Evolutionary conservation across 1,140 invertebrate species (phyloP).

Genomic region (Mycetomoellerius zeteki): DNA sequence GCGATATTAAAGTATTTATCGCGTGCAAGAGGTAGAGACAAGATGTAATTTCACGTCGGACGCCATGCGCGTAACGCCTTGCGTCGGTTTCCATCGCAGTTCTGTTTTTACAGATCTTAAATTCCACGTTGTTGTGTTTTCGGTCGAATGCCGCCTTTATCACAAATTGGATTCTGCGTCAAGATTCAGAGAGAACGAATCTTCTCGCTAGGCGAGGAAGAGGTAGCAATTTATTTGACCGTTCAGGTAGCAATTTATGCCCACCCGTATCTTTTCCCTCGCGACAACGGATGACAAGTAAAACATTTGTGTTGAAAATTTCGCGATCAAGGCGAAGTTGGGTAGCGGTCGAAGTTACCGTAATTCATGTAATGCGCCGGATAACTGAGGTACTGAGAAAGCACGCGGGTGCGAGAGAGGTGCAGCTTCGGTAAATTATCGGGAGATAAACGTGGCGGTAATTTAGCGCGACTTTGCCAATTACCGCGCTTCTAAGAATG

Average conservation of each 20-base stretch:
- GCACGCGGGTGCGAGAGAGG: background rate
- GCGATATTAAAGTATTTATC: constrained; percentile 59
- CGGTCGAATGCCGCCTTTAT: constrained; percentile 18
- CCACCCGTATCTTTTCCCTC: background rate
- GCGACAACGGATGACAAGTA: background rate
- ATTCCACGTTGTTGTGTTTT: constrained; percentile 33
- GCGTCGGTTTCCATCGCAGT: background rate
- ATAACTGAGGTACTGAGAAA: background rate
- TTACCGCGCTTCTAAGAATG: constrained; percentile 60
- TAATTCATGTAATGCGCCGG: constrained; percentile 22
- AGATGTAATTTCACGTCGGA: constrained; percentile 54
- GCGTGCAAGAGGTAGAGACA: constrained; percentile 43
- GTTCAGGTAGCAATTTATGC: constrained; percentile 6
- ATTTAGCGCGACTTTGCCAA: constrained; percentile 62
- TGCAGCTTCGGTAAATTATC: constrained; percentile 44
- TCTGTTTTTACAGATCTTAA: constrained; percentile 35
- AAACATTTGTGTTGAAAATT: constrained; percentile 20
- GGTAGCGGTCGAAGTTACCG: background rate
- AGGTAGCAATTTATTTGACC: constrained; percentile 22
- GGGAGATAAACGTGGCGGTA: constrained; percentile 40
- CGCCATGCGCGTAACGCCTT: constrained; percentile 10
- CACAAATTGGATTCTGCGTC: constrained; percentile 33
- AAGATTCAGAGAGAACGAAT: background rate
- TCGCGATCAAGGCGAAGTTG: background rate
- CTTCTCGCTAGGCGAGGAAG: background rate